Evolutionary conservation across 1,140 invertebrate genomes (phyloP).

Genomic region (Bombus confusus): DNA sequence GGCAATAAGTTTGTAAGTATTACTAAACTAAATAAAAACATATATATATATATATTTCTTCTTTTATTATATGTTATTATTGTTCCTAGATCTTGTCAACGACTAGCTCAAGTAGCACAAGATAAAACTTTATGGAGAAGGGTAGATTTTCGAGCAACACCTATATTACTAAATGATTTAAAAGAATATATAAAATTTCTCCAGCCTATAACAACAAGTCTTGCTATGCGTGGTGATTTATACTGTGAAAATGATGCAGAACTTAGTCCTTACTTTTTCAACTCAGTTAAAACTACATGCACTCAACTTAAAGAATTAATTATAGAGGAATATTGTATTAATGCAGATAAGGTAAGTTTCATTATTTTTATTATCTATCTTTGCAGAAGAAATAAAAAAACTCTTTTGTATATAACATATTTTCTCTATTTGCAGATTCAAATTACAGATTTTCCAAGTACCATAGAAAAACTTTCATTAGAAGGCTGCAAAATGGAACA

Average conservation of each 20-base stretch:
- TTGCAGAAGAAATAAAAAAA: neutral
- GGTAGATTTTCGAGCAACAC: constrained; percentile 80
- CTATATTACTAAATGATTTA: constrained; percentile 78
- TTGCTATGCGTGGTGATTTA: constrained; percentile 78
- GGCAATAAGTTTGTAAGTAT: constrained; percentile 81
- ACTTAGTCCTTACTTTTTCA: constrained; percentile 72
- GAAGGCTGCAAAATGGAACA: constrained; percentile 83
- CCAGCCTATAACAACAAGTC: constrained; percentile 78
- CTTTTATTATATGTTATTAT: neutral
- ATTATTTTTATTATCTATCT: neutral
- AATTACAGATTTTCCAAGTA: constrained; percentile 83
- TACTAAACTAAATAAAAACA: constrained; percentile 12
- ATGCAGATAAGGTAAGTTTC: constrained; percentile 79
- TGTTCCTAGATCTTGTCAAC: constrained; percentile 73
- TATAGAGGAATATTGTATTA: constrained; percentile 82
- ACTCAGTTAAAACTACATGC: constrained; percentile 67
- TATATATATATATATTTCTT: constrained; percentile 6
- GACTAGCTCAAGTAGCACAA: constrained; percentile 79
- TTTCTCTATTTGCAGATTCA: constrained; percentile 75
- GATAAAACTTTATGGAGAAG: constrained; percentile 83
- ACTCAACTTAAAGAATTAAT: constrained; percentile 80
- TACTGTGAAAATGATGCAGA: constrained; percentile 50
- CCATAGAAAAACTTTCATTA: constrained; percentile 83
- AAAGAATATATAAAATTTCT: constrained; percentile 79
- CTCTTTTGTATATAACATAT: neutral